Percentiles rank a stretch among this genome's conserved stretches.
phyloP scores from a whole-genome alignment of 23 tunicate species.

The Ciona savignyi region DNA sequence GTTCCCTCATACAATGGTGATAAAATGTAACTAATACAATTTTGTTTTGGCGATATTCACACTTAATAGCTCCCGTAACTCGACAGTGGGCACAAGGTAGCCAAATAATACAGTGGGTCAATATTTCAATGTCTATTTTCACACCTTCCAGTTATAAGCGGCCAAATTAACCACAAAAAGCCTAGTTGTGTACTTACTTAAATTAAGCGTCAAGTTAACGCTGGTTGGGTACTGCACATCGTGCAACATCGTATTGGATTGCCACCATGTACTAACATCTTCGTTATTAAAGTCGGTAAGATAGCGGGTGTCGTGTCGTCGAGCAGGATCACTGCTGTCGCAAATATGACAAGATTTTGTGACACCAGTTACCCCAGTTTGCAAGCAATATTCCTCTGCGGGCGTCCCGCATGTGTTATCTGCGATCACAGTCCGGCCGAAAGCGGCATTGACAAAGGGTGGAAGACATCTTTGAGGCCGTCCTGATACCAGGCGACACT shows the following conservation, averaged over 20 bases:
- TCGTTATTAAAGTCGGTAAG: slow-evolving; percentile 74
- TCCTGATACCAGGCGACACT: slow-evolving; percentile 47
- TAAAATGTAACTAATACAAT: no score
- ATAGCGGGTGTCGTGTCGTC: slow-evolving; percentile 33
- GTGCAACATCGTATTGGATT: slow-evolving; percentile 75
- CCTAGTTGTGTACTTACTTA: slow-evolving; percentile 68
- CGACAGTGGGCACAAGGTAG: no score
- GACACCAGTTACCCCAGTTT: slow-evolving; percentile 88
- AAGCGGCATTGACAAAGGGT: slow-evolving; percentile 87
- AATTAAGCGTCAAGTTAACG: slow-evolving; percentile 80
- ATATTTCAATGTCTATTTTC: no score
- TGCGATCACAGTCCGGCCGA: slow-evolving; percentile 57
- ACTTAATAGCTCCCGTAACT: no score
- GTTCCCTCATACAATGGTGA: no score
- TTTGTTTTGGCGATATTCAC: no score
- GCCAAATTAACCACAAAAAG: no score
- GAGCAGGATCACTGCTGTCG: slow-evolving; percentile 16
- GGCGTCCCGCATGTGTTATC: slow-evolving; percentile 85
- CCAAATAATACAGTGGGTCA: no score
- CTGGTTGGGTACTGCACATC: slow-evolving; percentile 79
- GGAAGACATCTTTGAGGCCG: slow-evolving; percentile 72
- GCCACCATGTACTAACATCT: slow-evolving; percentile 77
- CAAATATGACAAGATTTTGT: slow-evolving; percentile 85
- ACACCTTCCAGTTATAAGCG: no score
- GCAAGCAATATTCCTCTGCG: slow-evolving; percentile 80